Conservation (phyloP, 1,140 invertebrate genomes). For the Cataglyphis hispanica region DNA sequence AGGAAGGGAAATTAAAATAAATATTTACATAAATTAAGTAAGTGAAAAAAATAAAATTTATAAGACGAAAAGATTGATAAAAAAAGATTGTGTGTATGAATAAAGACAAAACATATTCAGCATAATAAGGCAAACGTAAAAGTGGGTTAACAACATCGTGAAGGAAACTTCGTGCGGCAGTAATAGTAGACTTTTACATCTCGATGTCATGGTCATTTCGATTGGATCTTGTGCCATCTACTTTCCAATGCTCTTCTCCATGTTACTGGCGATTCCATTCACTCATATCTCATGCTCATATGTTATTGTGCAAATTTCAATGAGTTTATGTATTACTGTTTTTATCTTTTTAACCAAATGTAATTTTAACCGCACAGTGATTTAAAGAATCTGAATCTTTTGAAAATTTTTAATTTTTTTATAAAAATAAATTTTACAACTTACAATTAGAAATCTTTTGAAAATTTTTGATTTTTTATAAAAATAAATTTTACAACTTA, state of each 20-base stretch:
- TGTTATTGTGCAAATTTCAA: background rate
- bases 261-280: slow-evolving; percentile 56
- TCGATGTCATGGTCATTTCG: slow-evolving; percentile 78
- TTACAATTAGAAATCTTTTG: too few species aligned
- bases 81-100: too few species aligned
- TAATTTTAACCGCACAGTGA: too few species aligned
- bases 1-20: background rate
- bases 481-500: too few species aligned
- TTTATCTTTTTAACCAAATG: background rate
- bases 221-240: slow-evolving; percentile 65
- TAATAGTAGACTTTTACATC: slow-evolving; percentile 72
- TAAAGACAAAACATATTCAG: background rate
- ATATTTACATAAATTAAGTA: background rate
- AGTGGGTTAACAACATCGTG: slow-evolving; percentile 51
- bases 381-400: too few species aligned
- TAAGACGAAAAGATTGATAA: background rate
- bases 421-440: too few species aligned
- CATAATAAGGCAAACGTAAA: background rate
- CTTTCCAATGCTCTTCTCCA: slow-evolving; percentile 71
- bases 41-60: background rate
- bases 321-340: background rate
- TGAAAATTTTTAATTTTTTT: too few species aligned
- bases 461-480: too few species aligned
- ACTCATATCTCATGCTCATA: background rate
- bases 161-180: background rate